phyloP scores from a whole-genome alignment of 2,797 vertebrate species.

The Semotilus atromaculatus region DNA sequence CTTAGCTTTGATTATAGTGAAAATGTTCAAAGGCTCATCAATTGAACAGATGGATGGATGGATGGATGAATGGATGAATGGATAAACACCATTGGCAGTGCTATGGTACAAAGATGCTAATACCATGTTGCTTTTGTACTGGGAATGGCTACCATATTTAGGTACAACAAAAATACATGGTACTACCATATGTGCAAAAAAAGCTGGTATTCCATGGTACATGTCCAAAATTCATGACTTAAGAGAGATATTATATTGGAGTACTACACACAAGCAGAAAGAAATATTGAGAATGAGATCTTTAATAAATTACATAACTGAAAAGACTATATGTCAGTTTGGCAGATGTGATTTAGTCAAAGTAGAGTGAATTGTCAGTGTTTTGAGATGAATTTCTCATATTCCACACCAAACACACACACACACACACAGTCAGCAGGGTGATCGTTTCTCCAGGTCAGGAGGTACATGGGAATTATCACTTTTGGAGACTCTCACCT shows the following conservation, averaged over 20 bases:
- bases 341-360: not conserved
- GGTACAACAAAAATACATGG: not conserved
- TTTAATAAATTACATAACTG: not conserved
- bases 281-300: not conserved
- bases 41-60: not conserved
- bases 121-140: not conserved
- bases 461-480: constrained; percentile 44
- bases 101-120: not conserved
- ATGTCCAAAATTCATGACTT: not conserved
- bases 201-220: not conserved
- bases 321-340: not conserved
- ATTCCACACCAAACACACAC: constrained; percentile 26
- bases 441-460: constrained; percentile 18
- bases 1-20: constrained; percentile 4
- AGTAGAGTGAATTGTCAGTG: not conserved
- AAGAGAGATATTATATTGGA: not conserved
- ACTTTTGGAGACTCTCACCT: constrained; percentile 38
- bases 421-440: not conserved
- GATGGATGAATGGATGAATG: not conserved
- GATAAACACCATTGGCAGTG: not conserved
- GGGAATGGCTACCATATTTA: not conserved
- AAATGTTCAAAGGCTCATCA: not conserved
- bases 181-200: not conserved
- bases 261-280: constrained; percentile 1
- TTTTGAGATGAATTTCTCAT: constrained; percentile 21